Conservation (phyloP, 1,140 invertebrate genomes). For the honey bee (Apis mellifera) region DNA sequence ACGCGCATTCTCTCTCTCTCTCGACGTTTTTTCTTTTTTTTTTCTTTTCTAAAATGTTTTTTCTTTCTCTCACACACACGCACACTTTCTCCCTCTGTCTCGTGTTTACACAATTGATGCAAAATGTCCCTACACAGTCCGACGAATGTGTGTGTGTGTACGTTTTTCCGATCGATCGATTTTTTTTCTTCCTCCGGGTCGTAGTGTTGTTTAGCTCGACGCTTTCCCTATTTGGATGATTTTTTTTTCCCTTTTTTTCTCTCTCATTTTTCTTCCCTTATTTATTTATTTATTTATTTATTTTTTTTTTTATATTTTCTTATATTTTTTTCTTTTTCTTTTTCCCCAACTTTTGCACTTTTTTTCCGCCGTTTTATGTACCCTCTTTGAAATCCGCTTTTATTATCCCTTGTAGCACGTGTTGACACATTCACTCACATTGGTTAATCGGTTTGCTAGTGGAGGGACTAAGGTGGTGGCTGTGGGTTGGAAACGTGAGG, state of each 20-base stretch:
- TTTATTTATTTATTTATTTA: no score
- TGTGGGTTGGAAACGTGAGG: slow-evolving; percentile 29
- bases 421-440: slow-evolving; percentile 79
- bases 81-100: slow-evolving; percentile 73
- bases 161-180: slow-evolving; percentile 51
- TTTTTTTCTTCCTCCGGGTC: slow-evolving; percentile 37
- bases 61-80: slow-evolving; percentile 74
- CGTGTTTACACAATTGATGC: slow-evolving; percentile 80
- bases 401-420: slow-evolving; percentile 65
- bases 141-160: slow-evolving; percentile 75
- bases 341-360: slow-evolving; percentile 62
- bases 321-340: no score
- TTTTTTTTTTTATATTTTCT: no score
- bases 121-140: slow-evolving; percentile 80
- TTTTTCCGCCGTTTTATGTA: slow-evolving; percentile 64
- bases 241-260: no score
- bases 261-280: no score
- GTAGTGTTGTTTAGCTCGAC: slow-evolving; percentile 51
- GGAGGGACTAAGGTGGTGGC: slow-evolving; percentile 51
- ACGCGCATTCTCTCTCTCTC: slow-evolving; percentile 64
- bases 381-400: slow-evolving; percentile 58
- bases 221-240: slow-evolving; percentile 49
- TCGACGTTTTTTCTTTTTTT: slow-evolving; percentile 65
- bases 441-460: slow-evolving; percentile 73
- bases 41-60: no score